Evolutionary conservation across 2,797 vertebrate genomes (phyloP), one percentile per base, ranked within the genome.

Genomic region (Falco peregrinus): DNA sequence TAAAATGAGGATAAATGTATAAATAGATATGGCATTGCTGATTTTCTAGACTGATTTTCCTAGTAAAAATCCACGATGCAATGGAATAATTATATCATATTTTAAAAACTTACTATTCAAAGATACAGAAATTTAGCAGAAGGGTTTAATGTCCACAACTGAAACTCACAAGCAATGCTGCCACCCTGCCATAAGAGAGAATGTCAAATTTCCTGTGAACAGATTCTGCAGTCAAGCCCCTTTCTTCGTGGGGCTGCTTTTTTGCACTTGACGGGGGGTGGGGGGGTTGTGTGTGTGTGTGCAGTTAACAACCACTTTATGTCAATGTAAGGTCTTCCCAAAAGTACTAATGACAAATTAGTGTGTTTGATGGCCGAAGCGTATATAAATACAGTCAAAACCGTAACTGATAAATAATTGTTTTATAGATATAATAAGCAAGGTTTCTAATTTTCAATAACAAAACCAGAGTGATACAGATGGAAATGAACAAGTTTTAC

Each of bases 1-100:
- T 92, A 71, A 87, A 92, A 94, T 71, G 87, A 95, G 81, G 65
- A 95, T 76, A 61, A 95, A 86, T 92, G 78, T 88, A 96, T 95
- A 93, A 93, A 94, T 82, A 83, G 65, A 75, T 86, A 43, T 7
- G 39, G 85, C 51, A 90, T 48, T 51, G 73, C 39, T 19, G 35
- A 96, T 94, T 96, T 97, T 95, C 79, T 87, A 74, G 53, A 81
- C n/a, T 71, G 41, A 73, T 89, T 95, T 95, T 75, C 35, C 64
- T 87, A 84, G 63, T 71, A 93, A 89, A 84, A 94, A 64, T 64
- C 84, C 79, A 57, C 29, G 69, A 91, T 45, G 50, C 71, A 88
- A 95, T 45, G 45, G 45, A 45, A 7, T 45, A 45, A 45, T 45
- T 45, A 45, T 45, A 45, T 41, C 67, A 50, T 28, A 79, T 2